Conservation (phyloP, 2,797 vertebrate species). For the Ispidina lecontei region DNA sequence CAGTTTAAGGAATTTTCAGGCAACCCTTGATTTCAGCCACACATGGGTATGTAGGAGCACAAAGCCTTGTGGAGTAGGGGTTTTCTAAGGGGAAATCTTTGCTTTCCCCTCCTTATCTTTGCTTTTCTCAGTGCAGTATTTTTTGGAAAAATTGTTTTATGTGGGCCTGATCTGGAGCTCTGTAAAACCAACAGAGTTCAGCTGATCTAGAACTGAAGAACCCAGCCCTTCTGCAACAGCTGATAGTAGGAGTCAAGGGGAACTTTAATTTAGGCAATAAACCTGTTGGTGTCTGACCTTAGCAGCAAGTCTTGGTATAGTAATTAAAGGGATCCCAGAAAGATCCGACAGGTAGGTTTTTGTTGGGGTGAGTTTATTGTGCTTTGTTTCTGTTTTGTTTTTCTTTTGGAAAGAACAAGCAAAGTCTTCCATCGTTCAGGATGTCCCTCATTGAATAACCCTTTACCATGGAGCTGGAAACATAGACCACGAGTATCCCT, state of each 20-base stretch:
- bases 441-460: not conserved
- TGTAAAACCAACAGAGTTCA: not conserved
- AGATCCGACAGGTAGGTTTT: not conserved
- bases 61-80: accelerated
- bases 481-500: not conserved
- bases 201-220: not conserved
- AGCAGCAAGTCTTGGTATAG: not conserved
- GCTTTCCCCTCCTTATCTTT: not conserved
- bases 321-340: not conserved
- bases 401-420: not conserved
- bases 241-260: not conserved
- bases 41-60: accelerated
- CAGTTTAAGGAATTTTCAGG: not conserved
- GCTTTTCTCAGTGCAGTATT: not conserved
- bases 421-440: not conserved
- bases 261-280: constrained; percentile 9
- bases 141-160: not conserved
- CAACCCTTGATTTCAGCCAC: accelerated
- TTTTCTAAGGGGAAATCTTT: not conserved
- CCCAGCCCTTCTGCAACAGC: not conserved
- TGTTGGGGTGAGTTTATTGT: not conserved
- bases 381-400: too few relatives aligned
- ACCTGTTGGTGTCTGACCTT: not conserved
- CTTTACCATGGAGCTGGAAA: not conserved
- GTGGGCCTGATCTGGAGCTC: not conserved